Evolutionary conservation across 2,888 invertebrate genomes (phyloP).

Genomic region (Leucoma salicis): DNA sequence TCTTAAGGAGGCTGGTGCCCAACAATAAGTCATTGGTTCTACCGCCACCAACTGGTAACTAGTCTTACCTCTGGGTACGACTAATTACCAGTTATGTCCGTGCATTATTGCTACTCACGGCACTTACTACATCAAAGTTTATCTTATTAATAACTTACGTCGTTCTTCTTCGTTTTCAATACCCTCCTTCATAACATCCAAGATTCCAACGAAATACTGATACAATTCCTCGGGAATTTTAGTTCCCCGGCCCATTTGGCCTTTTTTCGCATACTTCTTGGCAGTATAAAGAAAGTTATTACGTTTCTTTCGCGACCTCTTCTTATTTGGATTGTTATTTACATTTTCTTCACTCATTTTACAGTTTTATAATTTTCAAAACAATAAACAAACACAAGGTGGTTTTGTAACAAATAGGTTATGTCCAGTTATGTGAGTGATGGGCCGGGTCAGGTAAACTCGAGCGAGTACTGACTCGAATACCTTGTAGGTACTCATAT

Average conservation of each 20-base stretch:
- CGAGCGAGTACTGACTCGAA: too few species aligned
- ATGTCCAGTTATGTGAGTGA: background rate
- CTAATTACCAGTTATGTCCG: too few species aligned
- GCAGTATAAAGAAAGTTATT: constrained; percentile 87
- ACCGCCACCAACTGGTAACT: too few species aligned
- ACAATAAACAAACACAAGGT: background rate
- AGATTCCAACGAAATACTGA: constrained; percentile 88
- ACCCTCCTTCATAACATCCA: constrained; percentile 86
- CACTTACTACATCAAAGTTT: too few species aligned
- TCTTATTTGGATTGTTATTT: constrained; percentile 49
- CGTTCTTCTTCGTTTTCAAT: constrained; percentile 88
- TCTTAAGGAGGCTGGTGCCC: too few species aligned
- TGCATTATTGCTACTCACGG: too few species aligned
- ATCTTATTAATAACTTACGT: constrained; percentile 82
- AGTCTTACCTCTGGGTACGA: too few species aligned
- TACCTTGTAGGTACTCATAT: too few species aligned
- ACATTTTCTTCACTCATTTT: constrained; percentile 55
- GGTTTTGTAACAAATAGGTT: background rate
- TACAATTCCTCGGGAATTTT: constrained; percentile 88
- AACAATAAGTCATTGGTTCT: too few species aligned
- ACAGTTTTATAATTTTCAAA: background rate
- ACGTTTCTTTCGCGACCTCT: constrained; percentile 83
- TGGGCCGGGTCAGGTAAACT: too few species aligned
- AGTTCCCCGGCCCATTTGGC: constrained; percentile 86
- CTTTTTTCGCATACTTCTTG: constrained; percentile 88